These are phyloP conservation scores for Falco cherrug DNA, from an alignment of 2,797 vertebrate species.

Conservation along the genomic window DNA sequence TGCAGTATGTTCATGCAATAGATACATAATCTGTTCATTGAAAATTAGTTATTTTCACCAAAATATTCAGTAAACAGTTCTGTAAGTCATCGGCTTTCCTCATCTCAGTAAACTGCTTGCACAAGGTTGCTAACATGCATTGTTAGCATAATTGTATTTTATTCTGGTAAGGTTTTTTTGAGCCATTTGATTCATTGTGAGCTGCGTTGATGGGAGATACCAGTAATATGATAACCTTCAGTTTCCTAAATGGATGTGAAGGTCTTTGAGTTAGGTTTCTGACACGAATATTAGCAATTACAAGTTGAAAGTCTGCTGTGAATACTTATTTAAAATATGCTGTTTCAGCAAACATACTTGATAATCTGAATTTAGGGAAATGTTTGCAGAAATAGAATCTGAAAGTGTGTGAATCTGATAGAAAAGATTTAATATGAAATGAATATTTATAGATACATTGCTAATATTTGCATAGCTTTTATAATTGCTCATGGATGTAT, in stretches of 20 bases:
- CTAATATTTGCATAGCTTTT: slow-evolving; percentile 10
- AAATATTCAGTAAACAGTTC: neutral
- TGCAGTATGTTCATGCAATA: neutral
- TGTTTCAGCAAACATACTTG: neutral
- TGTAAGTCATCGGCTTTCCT: neutral
- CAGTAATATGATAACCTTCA: neutral
- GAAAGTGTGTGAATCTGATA: neutral
- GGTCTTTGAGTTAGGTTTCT: neutral
- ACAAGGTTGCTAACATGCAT: neutral
- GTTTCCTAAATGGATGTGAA: neutral
- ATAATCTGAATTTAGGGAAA: neutral
- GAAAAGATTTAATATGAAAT: neutral
- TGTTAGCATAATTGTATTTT: neutral
- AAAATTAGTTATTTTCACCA: neutral
- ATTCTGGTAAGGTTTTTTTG: neutral
- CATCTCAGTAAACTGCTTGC: neutral
- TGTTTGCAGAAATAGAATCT: neutral
- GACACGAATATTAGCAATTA: neutral
- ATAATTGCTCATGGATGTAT: neutral
- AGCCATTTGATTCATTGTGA: neutral
- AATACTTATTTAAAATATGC: neutral
- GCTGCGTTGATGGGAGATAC: neutral
- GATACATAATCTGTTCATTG: neutral
- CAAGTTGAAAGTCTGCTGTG: neutral
- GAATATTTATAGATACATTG: neutral